Conservation (phyloP, 2,888 invertebrate species). For the Ptilodon capucinus region DNA sequence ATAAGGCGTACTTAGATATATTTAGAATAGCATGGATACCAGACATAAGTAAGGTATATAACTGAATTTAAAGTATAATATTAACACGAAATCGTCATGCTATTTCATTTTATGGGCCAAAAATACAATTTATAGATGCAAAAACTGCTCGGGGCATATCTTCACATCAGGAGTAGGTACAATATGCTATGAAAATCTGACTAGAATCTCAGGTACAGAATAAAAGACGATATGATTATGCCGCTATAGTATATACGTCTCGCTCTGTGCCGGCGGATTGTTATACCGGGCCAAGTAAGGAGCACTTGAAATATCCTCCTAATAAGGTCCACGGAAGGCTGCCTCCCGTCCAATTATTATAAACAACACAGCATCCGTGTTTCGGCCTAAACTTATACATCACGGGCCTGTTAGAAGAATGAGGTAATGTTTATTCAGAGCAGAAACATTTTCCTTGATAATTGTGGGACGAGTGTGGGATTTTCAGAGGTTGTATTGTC, state of each 20-base stretch:
- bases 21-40: neutral
- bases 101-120: too few species aligned
- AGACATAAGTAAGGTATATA: neutral
- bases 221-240: too few species aligned
- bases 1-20: neutral
- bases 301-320: constrained; percentile 46
- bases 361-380: constrained; percentile 14
- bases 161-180: too few species aligned
- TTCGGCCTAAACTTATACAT: neutral
- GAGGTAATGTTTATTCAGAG: neutral
- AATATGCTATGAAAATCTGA: too few species aligned
- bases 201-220: too few species aligned
- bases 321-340: constrained; percentile 49
- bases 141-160: too few species aligned
- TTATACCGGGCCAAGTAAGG: constrained; percentile 23
- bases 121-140: too few species aligned
- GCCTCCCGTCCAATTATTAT: constrained; percentile 27
- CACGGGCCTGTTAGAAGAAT: neutral
- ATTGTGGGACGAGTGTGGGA: neutral
- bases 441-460: neutral
- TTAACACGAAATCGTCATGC: too few species aligned
- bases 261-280: constrained; percentile 18
- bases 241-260: neutral
- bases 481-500: neutral
- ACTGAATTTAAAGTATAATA: too few species aligned